These are phyloP conservation scores for Cephus rjabovi DNA, from an alignment of 2,888 invertebrate genomes.

Conservation along the genomic window DNA sequence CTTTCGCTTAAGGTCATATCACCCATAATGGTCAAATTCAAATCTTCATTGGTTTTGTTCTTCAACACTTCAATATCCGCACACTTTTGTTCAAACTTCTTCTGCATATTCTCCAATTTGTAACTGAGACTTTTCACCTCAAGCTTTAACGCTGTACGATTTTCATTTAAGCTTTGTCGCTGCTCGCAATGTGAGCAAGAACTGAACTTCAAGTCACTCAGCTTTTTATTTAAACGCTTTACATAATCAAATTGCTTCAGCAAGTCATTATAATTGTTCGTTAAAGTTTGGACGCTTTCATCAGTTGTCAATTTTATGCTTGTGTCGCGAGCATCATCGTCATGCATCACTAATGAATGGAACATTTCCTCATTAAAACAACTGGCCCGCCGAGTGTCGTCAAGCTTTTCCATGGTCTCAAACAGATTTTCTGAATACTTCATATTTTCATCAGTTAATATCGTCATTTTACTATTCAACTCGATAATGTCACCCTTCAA, in stretches of 20 bases:
- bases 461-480: constrained; percentile 33
- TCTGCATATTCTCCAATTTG: constrained; percentile 45
- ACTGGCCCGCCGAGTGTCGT: constrained; percentile 18
- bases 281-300: constrained; percentile 22
- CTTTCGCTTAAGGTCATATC: constrained; percentile 43
- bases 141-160: constrained; percentile 42
- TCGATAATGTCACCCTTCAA: constrained; percentile 39
- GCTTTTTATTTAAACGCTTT: constrained; percentile 44
- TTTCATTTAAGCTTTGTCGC: constrained; percentile 46
- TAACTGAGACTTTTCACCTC: constrained; percentile 44
- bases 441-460: constrained; percentile 38
- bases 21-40: constrained; percentile 27
- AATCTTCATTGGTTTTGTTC: constrained; percentile 45
- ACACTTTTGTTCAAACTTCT: constrained; percentile 48
- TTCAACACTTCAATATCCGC: constrained; percentile 45
- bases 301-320: neutral
- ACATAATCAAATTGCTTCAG: constrained; percentile 40
- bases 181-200: constrained; percentile 49
- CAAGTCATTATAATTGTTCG: constrained; percentile 31
- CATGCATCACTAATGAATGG: constrained; percentile 5
- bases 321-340: neutral
- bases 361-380: constrained; percentile 2
- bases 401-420: constrained; percentile 24
- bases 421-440: constrained; percentile 35
- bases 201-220: constrained; percentile 46